phyloP scores from a whole-genome alignment of 2,797 vertebrate species.

The Sebastes iracundus region DNA sequence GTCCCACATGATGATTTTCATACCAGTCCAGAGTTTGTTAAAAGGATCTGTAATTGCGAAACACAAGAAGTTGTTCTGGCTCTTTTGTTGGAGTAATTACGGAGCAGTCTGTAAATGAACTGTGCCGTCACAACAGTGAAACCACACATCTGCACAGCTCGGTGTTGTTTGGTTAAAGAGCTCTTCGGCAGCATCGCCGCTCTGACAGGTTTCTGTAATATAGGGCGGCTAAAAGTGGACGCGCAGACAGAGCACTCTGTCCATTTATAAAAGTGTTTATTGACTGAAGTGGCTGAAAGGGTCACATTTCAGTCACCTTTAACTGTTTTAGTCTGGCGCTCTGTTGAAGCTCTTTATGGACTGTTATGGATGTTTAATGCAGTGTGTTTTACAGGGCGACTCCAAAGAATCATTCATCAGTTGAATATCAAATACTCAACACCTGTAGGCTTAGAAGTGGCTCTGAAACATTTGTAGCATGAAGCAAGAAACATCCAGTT shows the following conservation, averaged over 20 bases:
- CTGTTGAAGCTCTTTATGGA: not conserved
- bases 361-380: not conserved
- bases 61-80: not conserved
- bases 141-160: conserved; percentile 18
- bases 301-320: not conserved
- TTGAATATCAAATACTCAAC: not conserved
- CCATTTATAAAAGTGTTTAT: conserved; percentile 28
- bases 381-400: not conserved
- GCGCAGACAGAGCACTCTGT: not conserved
- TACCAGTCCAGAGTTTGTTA: conserved; percentile 5
- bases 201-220: conserved; percentile 14
- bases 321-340: not conserved
- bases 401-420: not conserved
- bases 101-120: conserved; percentile 14
- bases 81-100: conserved; percentile 32
- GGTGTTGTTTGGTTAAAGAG: conserved; percentile 18
- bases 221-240: conserved; percentile 11
- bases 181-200: not conserved
- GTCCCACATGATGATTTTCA: conserved; percentile 33
- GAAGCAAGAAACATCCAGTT: not conserved
- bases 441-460: not conserved
- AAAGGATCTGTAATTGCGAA: conserved; percentile 5
- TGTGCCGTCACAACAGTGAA: conserved; percentile 10
- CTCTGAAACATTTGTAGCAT: not conserved
- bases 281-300: conserved; percentile 28